A percentile compares a stretch with the other conserved stretches of the same genome.
Conservation (phyloP, 2,797 vertebrate genomes). For the Eutrigla gurnardus region DNA sequence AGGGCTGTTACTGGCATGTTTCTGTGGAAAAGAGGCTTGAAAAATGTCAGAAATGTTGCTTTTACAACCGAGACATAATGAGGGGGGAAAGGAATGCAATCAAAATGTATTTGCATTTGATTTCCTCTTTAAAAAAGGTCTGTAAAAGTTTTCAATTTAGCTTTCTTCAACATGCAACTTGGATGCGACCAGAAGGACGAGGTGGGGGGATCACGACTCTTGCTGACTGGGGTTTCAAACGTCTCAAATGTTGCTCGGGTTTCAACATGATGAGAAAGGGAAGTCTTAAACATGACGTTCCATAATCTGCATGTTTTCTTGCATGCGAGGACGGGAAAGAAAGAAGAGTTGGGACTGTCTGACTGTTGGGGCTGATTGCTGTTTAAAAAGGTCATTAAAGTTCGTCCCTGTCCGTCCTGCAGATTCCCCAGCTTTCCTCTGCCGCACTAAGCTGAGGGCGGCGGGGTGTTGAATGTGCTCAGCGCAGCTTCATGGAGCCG, state of each 20-base stretch:
- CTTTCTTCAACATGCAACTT: too few species aligned
- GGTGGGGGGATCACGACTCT: too few species aligned
- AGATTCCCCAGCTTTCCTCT: not conserved
- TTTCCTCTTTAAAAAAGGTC: too few species aligned
- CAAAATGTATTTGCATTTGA: too few species aligned
- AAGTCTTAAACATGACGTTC: not conserved
- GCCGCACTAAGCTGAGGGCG: not conserved
- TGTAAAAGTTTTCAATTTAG: too few species aligned
- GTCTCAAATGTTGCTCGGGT: too few species aligned
- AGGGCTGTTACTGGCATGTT: not conserved
- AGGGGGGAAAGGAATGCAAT: too few species aligned
- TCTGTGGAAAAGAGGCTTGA: not conserved
- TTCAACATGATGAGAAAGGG: too few species aligned
- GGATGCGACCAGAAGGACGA: too few species aligned
- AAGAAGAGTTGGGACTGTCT: not conserved
- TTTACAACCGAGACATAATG: not conserved
- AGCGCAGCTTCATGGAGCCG: slow-evolving; percentile 3
- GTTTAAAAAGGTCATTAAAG: slow-evolving; percentile 8
- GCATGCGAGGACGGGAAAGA: not conserved
- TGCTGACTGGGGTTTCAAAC: too few species aligned
- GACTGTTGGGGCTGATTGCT: not conserved
- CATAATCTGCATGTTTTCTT: not conserved
- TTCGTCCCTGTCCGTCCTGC: not conserved
- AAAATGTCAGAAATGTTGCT: not conserved
- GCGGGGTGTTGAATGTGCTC: not conserved